Evolutionary conservation across 2,888 invertebrate genomes (phyloP).

Genomic region (Phalangium opilio): DNA sequence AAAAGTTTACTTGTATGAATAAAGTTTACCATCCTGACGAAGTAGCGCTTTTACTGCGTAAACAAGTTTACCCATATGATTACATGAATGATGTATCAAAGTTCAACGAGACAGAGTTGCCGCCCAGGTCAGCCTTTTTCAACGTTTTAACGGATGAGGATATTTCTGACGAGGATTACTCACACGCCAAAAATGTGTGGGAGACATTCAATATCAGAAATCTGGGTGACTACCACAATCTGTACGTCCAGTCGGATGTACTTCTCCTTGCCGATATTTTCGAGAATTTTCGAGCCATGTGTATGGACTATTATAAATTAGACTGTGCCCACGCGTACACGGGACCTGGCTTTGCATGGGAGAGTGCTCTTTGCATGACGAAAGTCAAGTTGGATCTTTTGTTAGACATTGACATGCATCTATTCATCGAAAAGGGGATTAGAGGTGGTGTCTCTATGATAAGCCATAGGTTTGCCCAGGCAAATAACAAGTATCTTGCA

Average conservation of each 20-base stretch:
- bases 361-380: conserved; percentile 1
- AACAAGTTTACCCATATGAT: too few relatives aligned
- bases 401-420: not conserved
- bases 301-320: not conserved
- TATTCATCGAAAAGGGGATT: not conserved
- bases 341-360: too few relatives aligned
- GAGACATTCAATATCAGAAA: conserved; percentile 17
- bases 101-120: not conserved
- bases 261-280: conserved; percentile 1
- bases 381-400: not conserved
- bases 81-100: not conserved
- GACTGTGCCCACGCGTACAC: conserved; percentile 9
- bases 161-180: conserved; percentile 19
- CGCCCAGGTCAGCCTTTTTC: conserved; percentile 16
- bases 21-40: too few relatives aligned
- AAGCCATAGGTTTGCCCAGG: too few relatives aligned
- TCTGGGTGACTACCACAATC: conserved; percentile 19
- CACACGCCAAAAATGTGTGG: conserved; percentile 21
- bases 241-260: not conserved
- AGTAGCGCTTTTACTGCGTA: too few relatives aligned
- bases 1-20: too few relatives aligned
- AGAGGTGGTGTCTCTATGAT: too few relatives aligned
- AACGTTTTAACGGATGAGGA: conserved; percentile 6
- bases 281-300: not conserved
- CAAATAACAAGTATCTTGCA: too few relatives aligned